phyloP scores from a whole-genome alignment of 2,113 vertebrate species.

The Corapipo altera region DNA sequence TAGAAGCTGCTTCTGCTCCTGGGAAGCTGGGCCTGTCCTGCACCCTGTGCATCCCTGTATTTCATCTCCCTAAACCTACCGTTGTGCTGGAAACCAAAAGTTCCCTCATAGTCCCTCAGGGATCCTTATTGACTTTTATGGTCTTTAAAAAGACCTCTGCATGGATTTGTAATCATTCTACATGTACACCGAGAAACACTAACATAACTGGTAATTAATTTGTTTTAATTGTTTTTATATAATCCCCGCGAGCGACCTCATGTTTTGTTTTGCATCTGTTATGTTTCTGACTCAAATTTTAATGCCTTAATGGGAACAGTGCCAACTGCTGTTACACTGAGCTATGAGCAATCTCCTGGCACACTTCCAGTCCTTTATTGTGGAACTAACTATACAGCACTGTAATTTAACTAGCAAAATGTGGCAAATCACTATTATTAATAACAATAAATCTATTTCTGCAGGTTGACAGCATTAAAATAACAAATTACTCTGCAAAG shows the following conservation, averaged over 20 bases:
- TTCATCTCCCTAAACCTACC: not conserved
- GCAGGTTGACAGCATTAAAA: conserved; percentile 72
- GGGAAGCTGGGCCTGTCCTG: not conserved
- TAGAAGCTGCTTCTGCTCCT: not conserved
- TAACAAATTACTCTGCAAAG: conserved; percentile 69
- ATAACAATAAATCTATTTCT: conserved; percentile 73
- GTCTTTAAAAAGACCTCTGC: conserved; percentile 44
- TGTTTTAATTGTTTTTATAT: conserved; percentile 75
- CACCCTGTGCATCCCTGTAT: not conserved
- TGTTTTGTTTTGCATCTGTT: conserved; percentile 76
- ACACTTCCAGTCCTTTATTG: conserved; percentile 64
- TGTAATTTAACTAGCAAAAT: conserved; percentile 75
- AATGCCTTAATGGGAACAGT: conserved; percentile 72
- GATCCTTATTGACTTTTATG: conserved; percentile 34
- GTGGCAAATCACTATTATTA: conserved; percentile 74
- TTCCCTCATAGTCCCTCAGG: not conserved
- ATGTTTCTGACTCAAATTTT: conserved; percentile 74
- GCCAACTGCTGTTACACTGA: conserved; percentile 66
- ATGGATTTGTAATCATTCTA: conserved; percentile 45
- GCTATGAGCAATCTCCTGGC: conserved; percentile 72
- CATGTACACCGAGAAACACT: conserved; percentile 31
- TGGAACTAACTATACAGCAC: conserved; percentile 70
- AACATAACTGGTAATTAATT: conserved; percentile 73
- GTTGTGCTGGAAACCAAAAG: not conserved
- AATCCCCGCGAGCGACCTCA: conserved; percentile 68